Base-by-base conservation (phyloP, 2,113 vertebrate genomes). In the Capricornis sumatraensis region DNA sequence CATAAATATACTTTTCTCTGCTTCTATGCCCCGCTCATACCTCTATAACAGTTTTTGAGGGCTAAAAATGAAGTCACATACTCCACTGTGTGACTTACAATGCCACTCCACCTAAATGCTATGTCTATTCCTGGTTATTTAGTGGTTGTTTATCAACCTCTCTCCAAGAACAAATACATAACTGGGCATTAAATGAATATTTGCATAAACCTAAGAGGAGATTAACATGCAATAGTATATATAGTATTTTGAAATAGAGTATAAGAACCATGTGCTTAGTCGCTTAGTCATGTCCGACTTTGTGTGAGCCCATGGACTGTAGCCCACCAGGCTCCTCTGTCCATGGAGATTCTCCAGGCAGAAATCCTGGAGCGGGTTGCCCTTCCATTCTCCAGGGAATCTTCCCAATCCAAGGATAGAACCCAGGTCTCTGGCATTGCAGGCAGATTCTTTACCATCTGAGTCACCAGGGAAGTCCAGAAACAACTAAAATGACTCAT, bases 281-380 rank as follows among this genome's bases (percentile, higher is more conserved):
- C 0, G 0, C n/a, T 40, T 23, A 74, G 67, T 40, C 67, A 23
- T 74, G n/a, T 74, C n/a, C 0, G 0, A 74, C 36, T 74, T 71
- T 40, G 19, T 74, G 19, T 74, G n/a, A 74, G 67, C 67, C n/a
- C n/a, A 23, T 74, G 67, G 19, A 12, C 67, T 74, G 10, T 25
- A 40, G 67, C 19, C n/a, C 19, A 21, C 67, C 67, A 74, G 19
- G 67, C 19, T 23, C 10, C n/a, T 25, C 67, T 40, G 10, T 74
- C n/a, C 67, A 23, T 25, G 19, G n/a, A 9, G 19, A 71, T 40
- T 40, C 19, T 74, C 67, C n/a, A 25, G 67, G 67, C 67, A 74
- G 67, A n/a, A 40, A 40, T 23, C 40, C n/a, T 71, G 67, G n/a
- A 71, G 10, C 0, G 0, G 9, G 67, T 71, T 40, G n/a, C n/a